Conservation (phyloP, 2,888 invertebrate genomes). For the Rhagium mordax region DNA sequence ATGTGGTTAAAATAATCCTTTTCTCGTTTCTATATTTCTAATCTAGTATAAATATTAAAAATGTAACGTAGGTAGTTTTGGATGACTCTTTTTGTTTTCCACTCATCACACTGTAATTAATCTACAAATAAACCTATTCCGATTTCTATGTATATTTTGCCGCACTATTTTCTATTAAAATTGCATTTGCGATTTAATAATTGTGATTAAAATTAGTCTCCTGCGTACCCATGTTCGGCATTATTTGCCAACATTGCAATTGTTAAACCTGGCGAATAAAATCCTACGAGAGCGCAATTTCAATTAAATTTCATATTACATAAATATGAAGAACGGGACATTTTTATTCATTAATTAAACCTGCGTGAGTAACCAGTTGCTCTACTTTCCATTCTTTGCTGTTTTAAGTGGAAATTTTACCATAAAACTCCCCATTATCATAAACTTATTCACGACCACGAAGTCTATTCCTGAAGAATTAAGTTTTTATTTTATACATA, state of each 20-base stretch:
- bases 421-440: slow-evolving; percentile 15
- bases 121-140: too few species aligned
- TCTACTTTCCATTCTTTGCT: background rate
- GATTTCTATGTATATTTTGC: too few species aligned
- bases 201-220: background rate
- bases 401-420: background rate
- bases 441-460: slow-evolving; percentile 14
- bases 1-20: too few species aligned
- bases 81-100: too few species aligned
- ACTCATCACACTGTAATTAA: too few species aligned
- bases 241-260: background rate
- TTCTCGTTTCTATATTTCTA: too few species aligned
- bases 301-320: background rate
- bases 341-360: slow-evolving; percentile 1
- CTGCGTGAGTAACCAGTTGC: slow-evolving; percentile 6
- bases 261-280: background rate
- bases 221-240: background rate
- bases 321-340: background rate
- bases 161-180: background rate
- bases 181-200: background rate
- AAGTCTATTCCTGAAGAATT: slow-evolving; percentile 7
- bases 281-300: background rate
- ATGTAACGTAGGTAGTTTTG: too few species aligned
- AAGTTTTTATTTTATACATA: slow-evolving; percentile 18
- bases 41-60: too few species aligned